Base-by-base conservation (phyloP, 92 coral and sea anemone genomes). In the Actinernus sp. region DNA sequence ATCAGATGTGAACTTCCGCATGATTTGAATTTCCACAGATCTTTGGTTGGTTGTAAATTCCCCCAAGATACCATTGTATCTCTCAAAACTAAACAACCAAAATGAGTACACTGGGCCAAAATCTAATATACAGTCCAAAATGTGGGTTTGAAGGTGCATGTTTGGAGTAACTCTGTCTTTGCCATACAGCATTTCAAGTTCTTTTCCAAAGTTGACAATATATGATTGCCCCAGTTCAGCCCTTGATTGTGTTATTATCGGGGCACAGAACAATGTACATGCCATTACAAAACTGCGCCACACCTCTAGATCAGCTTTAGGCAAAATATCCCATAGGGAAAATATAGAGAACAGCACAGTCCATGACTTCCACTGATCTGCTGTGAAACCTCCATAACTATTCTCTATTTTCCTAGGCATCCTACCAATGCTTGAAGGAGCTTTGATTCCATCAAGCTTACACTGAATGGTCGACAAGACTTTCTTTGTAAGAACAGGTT, bases 351-450 rank as follows among this genome's bases (percentile, higher is more conserved):
- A 88, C 2, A 75, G 31, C 3, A 30, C 4, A 9, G 83, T 88
- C 64, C 74, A 83, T 11, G 82, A 22, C 29, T 82, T 77, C 90
- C 95, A 88, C 48, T 88, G 90, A 26, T 83, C 90, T 2, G 95
- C 87, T 1, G 95, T 88, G 25, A 88, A 88, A 18, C 87, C 95
- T 3, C 90, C 87, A 71, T 71, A 88, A 12, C 79, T 57, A 55
- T 78, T 64, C 55, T 33, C 22, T 21, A 84, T 84, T 57, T 89
- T 89, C 57, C 37, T 73, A 1, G 85, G 88, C 84, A 89, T 72
- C 39, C 96, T 65, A 0, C 88, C 96, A 48, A 89, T 76, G 50
- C 50, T 43, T 4, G 90, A 51, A 28, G 96, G 91, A 1, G 48
- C 80, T 66, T 49, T 89, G 13, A 89, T 14, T 0, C 52, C 58